A percentile compares a stretch with the other conserved stretches of the same genome.
phyloP scores from a whole-genome alignment of 92 coral and sea anemone genomes.

The Metridium senile region DNA sequence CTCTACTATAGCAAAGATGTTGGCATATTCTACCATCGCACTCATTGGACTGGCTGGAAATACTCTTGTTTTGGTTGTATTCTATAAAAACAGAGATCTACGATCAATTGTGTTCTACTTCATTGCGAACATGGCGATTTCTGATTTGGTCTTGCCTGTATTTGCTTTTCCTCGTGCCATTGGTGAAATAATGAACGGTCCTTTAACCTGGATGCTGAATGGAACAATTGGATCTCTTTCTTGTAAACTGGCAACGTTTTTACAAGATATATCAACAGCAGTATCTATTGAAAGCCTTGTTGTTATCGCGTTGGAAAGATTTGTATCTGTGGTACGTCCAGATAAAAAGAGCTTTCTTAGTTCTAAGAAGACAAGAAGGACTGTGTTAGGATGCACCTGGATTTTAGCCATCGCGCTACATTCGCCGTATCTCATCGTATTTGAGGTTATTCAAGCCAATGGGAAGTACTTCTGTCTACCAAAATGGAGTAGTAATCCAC shows the following conservation, averaged over 20 bases:
- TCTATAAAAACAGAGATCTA: slow-evolving; percentile 25
- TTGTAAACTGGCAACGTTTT: slow-evolving; percentile 40
- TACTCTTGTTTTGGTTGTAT: slow-evolving; percentile 28
- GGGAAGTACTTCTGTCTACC: slow-evolving; percentile 25
- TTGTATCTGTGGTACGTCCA: slow-evolving; percentile 26
- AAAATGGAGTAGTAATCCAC: slow-evolving; percentile 18
- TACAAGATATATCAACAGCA: slow-evolving; percentile 44
- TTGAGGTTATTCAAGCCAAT: slow-evolving; percentile 3
- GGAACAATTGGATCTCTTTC: slow-evolving; percentile 33
- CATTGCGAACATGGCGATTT: slow-evolving; percentile 41
- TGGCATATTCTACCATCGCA: slow-evolving; percentile 26
- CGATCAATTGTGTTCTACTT: slow-evolving; percentile 42
- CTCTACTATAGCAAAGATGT: slow-evolving; percentile 11
- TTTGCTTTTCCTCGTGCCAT: slow-evolving; percentile 41
- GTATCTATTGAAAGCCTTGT: slow-evolving; percentile 43
- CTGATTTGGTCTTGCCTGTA: slow-evolving; percentile 33
- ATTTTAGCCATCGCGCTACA: slow-evolving; percentile 18
- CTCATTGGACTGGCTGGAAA: slow-evolving; percentile 29
- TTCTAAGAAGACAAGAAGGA: slow-evolving; percentile 15
- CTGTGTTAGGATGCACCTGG: slow-evolving; percentile 22
- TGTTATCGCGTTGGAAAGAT: slow-evolving; percentile 38
- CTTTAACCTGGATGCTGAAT: slow-evolving; percentile 35
- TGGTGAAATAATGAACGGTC: slow-evolving; percentile 35
- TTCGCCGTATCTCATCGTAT: slow-evolving; percentile 25
- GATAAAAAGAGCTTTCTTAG: slow-evolving; percentile 33